phyloP scores from a whole-genome alignment of 2,113 vertebrate genomes.

The Parus major region DNA sequence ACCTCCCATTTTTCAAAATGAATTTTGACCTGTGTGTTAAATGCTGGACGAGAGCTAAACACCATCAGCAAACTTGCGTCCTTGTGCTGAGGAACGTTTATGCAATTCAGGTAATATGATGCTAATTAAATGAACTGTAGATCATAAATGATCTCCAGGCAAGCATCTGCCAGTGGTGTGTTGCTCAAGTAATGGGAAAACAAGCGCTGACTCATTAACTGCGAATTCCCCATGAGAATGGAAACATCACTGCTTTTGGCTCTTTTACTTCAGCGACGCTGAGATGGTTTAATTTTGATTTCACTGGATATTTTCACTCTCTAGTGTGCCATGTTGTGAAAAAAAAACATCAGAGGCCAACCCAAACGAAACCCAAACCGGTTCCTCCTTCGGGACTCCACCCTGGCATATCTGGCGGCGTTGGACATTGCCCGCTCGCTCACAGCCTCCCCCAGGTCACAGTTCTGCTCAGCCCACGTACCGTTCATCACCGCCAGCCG shows the following conservation, averaged over 20 bases:
- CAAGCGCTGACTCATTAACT: neutral
- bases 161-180: neutral
- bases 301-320: neutral
- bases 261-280: neutral
- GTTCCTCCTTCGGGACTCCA: neutral
- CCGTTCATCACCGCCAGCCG: neutral
- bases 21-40: neutral
- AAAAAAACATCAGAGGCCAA: neutral
- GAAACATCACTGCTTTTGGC: neutral
- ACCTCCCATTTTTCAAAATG: neutral
- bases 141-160: neutral
- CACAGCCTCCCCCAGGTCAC: neutral
- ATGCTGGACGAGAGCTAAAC: neutral
- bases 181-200: neutral
- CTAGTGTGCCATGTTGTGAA: accelerated
- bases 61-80: neutral
- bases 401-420: neutral
- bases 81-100: neutral
- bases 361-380: neutral
- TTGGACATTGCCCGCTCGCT: neutral
- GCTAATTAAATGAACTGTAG: neutral
- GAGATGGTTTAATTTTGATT: neutral
- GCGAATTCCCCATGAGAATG: neutral
- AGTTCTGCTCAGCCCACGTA: accelerated
- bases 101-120: neutral